These are phyloP conservation scores for Sceliomorpha sp. DNA, from an alignment of 2,888 invertebrate species.

Conservation along the genomic window DNA sequence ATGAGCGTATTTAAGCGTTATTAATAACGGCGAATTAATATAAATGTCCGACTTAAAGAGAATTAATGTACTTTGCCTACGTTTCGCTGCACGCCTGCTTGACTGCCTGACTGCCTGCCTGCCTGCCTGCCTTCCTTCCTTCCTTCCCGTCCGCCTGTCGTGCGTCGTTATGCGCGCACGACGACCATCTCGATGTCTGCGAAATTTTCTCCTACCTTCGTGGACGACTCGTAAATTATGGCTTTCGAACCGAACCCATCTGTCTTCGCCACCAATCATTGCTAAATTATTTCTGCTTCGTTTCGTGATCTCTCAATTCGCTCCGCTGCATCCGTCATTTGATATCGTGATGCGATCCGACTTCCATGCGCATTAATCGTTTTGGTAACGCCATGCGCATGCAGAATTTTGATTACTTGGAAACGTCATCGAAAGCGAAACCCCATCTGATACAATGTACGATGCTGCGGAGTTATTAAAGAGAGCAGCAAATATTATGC, in stretches of 20 bases:
- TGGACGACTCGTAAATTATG: conserved; percentile 34
- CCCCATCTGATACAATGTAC: too few species aligned
- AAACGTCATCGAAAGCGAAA: too few species aligned
- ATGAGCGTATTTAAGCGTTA: conserved; percentile 70
- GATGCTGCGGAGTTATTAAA: too few species aligned
- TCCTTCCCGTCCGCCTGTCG: conserved; percentile 22
- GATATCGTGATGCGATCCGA: conserved; percentile 5
- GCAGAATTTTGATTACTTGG: too few species aligned
- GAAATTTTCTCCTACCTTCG: conserved; percentile 23
- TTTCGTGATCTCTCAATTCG: conserved; percentile 38
- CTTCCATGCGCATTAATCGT: background rate
- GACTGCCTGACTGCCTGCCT: conserved; percentile 5
- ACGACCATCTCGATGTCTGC: conserved; percentile 27
- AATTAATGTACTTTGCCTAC: conserved; percentile 68
- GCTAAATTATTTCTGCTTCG: conserved; percentile 29
- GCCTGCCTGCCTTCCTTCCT: conserved; percentile 22
- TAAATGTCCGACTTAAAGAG: conserved; percentile 68
- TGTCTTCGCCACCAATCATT: conserved; percentile 14
- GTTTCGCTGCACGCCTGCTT: conserved; percentile 18
- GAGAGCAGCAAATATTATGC: too few species aligned
- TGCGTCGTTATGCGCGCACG: conserved; percentile 32
- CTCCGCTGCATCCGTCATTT: conserved; percentile 19
- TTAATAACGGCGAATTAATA: conserved; percentile 73
- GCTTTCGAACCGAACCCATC: conserved; percentile 21
- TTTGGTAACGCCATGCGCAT: too few species aligned